Evolutionary conservation across 2,888 invertebrate species (phyloP).

Genomic region (Hipparchia sbordonii): DNA sequence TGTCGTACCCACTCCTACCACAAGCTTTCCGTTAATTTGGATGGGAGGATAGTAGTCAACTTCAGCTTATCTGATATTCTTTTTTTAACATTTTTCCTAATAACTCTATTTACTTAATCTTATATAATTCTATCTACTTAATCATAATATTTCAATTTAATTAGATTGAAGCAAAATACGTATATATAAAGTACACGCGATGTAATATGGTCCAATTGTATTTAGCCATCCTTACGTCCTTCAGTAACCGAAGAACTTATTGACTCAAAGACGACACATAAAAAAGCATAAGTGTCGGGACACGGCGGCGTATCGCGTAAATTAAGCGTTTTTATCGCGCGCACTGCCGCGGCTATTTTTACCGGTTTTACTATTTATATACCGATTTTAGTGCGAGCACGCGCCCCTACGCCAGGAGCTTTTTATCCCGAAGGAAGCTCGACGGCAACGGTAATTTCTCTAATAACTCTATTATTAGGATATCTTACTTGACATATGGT

Average conservation of each 20-base stretch:
- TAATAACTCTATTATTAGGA: slow-evolving; percentile 57
- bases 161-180: too few species aligned
- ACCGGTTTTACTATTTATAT: slow-evolving; percentile 73
- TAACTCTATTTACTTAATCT: not conserved
- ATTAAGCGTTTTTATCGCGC: slow-evolving; percentile 79
- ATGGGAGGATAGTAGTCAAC: too few species aligned
- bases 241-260: slow-evolving; percentile 66
- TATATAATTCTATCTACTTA: too few species aligned
- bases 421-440: slow-evolving; percentile 62
- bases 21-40: too few species aligned
- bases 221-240: slow-evolving; percentile 46
- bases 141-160: too few species aligned
- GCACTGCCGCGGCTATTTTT: slow-evolving; percentile 65
- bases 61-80: too few species aligned
- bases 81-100: too few species aligned
- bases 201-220: not conserved
- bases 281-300: slow-evolving; percentile 77
- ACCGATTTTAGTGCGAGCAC: slow-evolving; percentile 61
- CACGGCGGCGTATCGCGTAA: slow-evolving; percentile 71
- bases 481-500: slow-evolving; percentile 46
- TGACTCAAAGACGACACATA: slow-evolving; percentile 80
- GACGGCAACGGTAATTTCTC: slow-evolving; percentile 47
- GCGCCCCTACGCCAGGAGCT: slow-evolving; percentile 62
- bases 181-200: too few species aligned
- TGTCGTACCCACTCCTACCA: too few species aligned